Conservation (phyloP, 2,797 vertebrate species). For the Chaunax sp. region DNA sequence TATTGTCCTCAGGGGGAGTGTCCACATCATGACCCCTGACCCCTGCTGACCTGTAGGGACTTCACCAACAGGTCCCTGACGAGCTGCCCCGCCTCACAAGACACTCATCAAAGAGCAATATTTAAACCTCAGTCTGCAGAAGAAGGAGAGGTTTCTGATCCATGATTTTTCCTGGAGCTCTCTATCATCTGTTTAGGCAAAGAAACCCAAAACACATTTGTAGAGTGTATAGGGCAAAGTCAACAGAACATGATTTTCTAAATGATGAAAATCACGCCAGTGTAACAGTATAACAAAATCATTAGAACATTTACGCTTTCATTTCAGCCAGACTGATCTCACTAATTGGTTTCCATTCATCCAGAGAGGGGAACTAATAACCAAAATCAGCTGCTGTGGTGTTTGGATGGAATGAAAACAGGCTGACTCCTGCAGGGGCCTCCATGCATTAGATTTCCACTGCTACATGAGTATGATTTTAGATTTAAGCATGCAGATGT, state of each 20-base stretch:
- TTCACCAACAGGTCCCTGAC: slow-evolving; percentile 68
- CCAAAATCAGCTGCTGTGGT: slow-evolving; percentile 62
- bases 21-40: slow-evolving; percentile 70
- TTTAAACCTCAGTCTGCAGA: slow-evolving; percentile 13
- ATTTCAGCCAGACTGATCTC: slow-evolving; percentile 63
- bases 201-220: slow-evolving; percentile 27
- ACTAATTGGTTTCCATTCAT: slow-evolving; percentile 78
- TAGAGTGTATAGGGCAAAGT: slow-evolving; percentile 21
- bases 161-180: slow-evolving; percentile 11
- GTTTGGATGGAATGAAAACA: slow-evolving; percentile 64
- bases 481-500: slow-evolving; percentile 21
- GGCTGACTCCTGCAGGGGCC: slow-evolving; percentile 47
- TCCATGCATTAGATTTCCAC: slow-evolving; percentile 26
- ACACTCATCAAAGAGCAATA: slow-evolving; percentile 58
- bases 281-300: slow-evolving; percentile 52
- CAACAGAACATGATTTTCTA: slow-evolving; percentile 35
- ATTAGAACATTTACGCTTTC: slow-evolving; percentile 54
- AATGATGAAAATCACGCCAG: slow-evolving; percentile 60
- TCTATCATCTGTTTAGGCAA: slow-evolving; percentile 30
- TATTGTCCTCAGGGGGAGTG: slow-evolving; percentile 82
- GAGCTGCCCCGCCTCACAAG: slow-evolving; percentile 40
- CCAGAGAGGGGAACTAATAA: slow-evolving; percentile 75
- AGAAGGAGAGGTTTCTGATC: background rate
- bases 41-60: slow-evolving; percentile 58
- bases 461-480: slow-evolving; percentile 16